Conservation (phyloP, 2,888 invertebrate species). For the Tenthredo amoena region DNA sequence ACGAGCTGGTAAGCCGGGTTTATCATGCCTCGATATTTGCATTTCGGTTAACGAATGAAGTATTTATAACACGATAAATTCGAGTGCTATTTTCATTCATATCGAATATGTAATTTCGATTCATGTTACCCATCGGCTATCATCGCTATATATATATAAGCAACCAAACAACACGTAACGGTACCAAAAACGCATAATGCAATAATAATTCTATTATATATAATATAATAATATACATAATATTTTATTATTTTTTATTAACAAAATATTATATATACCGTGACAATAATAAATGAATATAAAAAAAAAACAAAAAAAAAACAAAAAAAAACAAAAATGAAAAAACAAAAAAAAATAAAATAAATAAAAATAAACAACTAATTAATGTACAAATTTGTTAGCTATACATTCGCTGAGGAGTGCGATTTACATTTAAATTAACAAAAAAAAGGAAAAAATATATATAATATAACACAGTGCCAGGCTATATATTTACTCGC, state of each 20-base stretch:
- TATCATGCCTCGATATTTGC: background rate
- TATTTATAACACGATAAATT: conserved; percentile 12
- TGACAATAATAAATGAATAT: conserved; percentile 45
- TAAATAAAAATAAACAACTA: conserved; percentile 77
- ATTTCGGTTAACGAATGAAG: background rate
- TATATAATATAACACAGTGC: conserved; percentile 56
- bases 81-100: background rate
- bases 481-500: conserved; percentile 54
- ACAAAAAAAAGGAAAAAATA: conserved; percentile 54
- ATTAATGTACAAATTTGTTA: conserved; percentile 78
- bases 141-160: conserved; percentile 47
- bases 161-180: conserved; percentile 70
- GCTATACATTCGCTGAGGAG: conserved; percentile 71
- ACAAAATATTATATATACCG: conserved; percentile 73
- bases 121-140: conserved; percentile 31
- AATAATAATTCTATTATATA: conserved; percentile 76
- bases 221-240: conserved; percentile 74
- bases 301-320: conserved; percentile 71
- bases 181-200: conserved; percentile 79
- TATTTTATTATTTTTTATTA: conserved; percentile 78
- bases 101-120: conserved; percentile 25
- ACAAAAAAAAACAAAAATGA: conserved; percentile 70
- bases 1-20: conserved; percentile 34
- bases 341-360: conserved; percentile 71
- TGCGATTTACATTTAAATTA: conserved; percentile 58